These are phyloP conservation scores for Catharus fuscescens DNA, from an alignment of 2,113 vertebrate species.

Conservation along the genomic window DNA sequence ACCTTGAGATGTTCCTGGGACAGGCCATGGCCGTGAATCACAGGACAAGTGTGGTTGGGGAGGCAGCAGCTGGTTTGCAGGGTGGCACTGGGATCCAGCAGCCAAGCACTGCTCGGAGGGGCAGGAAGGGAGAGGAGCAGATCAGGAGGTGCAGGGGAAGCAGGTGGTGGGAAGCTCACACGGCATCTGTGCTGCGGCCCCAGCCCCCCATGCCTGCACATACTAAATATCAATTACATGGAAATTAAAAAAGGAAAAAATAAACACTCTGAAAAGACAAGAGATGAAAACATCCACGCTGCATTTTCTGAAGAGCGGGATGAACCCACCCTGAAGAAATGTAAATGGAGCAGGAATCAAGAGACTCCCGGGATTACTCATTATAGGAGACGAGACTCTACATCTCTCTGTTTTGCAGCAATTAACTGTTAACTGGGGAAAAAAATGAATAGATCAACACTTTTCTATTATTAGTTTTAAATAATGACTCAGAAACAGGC, in stretches of 20 bases:
- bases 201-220: not conserved
- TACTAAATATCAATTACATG: conserved; percentile 7
- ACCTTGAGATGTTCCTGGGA: not conserved
- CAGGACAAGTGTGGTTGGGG: not conserved
- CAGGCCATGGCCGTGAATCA: not conserved
- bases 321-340: conserved; percentile 45
- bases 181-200: rapidly evolving
- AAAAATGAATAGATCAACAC: conserved; percentile 43
- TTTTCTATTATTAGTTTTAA: conserved; percentile 64
- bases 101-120: rapidly evolving
- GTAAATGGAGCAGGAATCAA: conserved; percentile 33
- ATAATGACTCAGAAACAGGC: conserved; percentile 50
- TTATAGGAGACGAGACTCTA: conserved; percentile 24
- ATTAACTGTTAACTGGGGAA: conserved; percentile 38
- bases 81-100: rapidly evolving
- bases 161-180: conserved; percentile 17
- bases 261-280: conserved; percentile 14
- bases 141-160: not conserved
- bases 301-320: not conserved
- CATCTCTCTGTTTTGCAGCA: conserved; percentile 54
- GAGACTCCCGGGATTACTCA: conserved; percentile 37
- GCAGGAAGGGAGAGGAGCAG: not conserved
- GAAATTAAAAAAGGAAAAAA: conserved; percentile 19
- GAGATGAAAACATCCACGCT: not conserved
- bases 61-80: not conserved